Percentiles rank a stretch among this genome's conserved stretches.
Conservation (phyloP, 2,888 invertebrate genomes). For the Crossocerus cetratus region DNA sequence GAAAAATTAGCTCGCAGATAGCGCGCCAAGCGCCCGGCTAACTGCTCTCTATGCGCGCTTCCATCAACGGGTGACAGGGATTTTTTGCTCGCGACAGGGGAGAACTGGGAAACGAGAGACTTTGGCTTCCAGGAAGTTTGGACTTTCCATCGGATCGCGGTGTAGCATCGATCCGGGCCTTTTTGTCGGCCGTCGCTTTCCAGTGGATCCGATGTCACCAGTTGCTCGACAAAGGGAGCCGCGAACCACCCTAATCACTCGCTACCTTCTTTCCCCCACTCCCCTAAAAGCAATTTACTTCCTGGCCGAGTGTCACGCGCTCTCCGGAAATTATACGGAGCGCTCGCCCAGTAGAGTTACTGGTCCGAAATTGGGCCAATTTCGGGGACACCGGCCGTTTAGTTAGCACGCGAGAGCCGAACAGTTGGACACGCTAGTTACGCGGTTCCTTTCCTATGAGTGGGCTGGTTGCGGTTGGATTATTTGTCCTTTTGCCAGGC, state of each 20-base stretch:
- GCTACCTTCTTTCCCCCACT: not conserved
- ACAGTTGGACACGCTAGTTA: constrained; percentile 16
- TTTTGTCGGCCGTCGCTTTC: too few species aligned
- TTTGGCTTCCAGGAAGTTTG: not conserved
- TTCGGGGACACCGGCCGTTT: constrained; percentile 48
- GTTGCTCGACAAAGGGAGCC: constrained; percentile 7
- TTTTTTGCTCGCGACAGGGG: not conserved
- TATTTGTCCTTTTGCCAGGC: constrained; percentile 16
- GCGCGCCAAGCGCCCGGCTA: not conserved
- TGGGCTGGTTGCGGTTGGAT: constrained; percentile 35
- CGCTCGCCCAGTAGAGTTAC: constrained; percentile 18
- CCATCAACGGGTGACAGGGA: not conserved
- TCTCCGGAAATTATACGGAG: constrained; percentile 22
- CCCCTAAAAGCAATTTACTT: constrained; percentile 18
- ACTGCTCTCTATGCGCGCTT: too few species aligned
- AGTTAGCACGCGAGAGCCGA: constrained; percentile 7
- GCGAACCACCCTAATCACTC: constrained; percentile 12
- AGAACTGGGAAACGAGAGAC: not conserved
- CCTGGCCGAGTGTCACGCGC: constrained; percentile 26
- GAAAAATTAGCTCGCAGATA: not conserved
- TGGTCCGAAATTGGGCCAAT: constrained; percentile 40
- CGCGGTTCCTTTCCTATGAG: constrained; percentile 13
- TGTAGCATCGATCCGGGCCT: not conserved
- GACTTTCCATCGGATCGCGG: not conserved
- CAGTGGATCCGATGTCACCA: not conserved